Conservation (phyloP, 1,140 invertebrate genomes). For the Lanistes nyassanus region DNA sequence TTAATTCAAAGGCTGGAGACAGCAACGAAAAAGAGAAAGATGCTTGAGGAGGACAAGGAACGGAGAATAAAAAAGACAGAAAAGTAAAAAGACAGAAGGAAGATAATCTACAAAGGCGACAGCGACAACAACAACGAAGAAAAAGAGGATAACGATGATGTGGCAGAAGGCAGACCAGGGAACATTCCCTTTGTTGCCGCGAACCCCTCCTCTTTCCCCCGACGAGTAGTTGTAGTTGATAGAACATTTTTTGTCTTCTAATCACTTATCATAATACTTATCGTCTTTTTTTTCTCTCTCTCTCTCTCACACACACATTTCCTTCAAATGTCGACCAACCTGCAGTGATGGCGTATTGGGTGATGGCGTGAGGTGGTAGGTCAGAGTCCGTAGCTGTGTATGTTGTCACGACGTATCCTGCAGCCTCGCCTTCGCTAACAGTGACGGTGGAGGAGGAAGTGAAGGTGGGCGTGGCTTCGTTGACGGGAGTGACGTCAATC, state of each 20-base stretch:
- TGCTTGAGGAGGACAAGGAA: neutral
- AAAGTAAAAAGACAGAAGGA: neutral
- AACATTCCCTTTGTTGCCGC: too few relatives aligned
- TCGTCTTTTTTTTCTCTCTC: too few relatives aligned
- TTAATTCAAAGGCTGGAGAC: too few relatives aligned
- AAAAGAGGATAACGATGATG: too few relatives aligned
- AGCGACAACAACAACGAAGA: constrained; percentile 10
- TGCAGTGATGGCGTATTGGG: constrained; percentile 33
- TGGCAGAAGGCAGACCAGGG: too few relatives aligned
- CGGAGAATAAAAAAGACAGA: neutral
- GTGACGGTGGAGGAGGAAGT: constrained; percentile 25
- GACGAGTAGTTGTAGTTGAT: too few relatives aligned
- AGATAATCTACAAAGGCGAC: neutral
- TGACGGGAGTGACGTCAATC: constrained; percentile 40
- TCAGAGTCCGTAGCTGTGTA: constrained; percentile 46
- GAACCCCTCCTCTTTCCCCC: too few relatives aligned
- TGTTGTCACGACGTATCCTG: constrained; percentile 31
- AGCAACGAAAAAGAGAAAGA: neutral
- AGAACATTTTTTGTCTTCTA: too few relatives aligned
- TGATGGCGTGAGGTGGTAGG: constrained; percentile 37
- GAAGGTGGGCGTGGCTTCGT: constrained; percentile 48
- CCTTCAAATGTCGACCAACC: too few relatives aligned
- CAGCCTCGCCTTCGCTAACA: constrained; percentile 35
- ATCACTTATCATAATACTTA: too few relatives aligned
- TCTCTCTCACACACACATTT: too few relatives aligned